Base-by-base conservation (phyloP, 2,797 vertebrate species). In the Pelochelys cantorii region DNA sequence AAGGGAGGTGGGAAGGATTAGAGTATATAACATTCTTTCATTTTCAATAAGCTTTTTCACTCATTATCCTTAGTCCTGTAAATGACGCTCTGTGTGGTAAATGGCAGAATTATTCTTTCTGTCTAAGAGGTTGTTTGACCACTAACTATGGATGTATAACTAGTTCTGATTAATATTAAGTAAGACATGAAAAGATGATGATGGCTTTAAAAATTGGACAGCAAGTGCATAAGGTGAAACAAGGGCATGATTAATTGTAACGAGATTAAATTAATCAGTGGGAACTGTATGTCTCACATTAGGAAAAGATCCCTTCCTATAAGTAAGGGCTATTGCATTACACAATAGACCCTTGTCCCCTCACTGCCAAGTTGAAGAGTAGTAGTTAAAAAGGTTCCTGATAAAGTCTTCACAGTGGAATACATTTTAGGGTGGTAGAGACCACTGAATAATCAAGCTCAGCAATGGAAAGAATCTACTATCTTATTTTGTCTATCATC, bases 131-230 rank as follows among this genome's bases (percentile, higher is more conserved):
- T 48, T 74, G 1, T 8, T 59, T 56, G 31, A 11, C 65, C 65
- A 22, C 18, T 68, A 68, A 0, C 4, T 4, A 1, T 14, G 9
- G 13, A 12, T 12, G 59, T 82, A n/a, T 59, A 65, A 53, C 60
- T 12, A 4, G 1, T 0, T 5, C 17, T 52, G 74, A 52, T 75
- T 75, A 68, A 20, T 68, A 48, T 48, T 13, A 1, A 0, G 11
- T 1, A 80, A 79, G 57, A 60, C 80, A 65, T 5, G 0, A 20
- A 62, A 53, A 83, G 85, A 55, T 22, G 2, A 2, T 13, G 0
- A 3, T 92, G 2, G 4, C 15, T 54, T 52, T 20, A 55, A 42
- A 7, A 29, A 22, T 18, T n/a, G 65, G 20, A 15, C 37, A 7
- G 37, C 2, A 42, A 7, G 7, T 14, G 13, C 48, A 12, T 52